Base-by-base conservation (phyloP, 2,797 vertebrate species). In the Austrolebias charrua region DNA sequence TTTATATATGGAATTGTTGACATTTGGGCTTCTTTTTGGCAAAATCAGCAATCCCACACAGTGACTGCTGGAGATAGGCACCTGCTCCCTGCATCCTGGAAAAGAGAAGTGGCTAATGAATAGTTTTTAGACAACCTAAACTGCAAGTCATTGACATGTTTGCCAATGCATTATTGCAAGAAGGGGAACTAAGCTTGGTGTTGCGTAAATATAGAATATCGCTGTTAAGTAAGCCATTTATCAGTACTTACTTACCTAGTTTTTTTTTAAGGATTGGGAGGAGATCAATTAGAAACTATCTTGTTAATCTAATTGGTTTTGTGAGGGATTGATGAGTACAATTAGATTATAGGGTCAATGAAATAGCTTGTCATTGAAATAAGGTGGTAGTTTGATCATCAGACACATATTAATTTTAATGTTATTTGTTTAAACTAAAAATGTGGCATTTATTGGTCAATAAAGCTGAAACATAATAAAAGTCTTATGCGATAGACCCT, bases 281-380 rank as follows among this genome's bases (percentile, higher is more conserved):
- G 56, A 55, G 76, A 76, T 80, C 79, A 81, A 46, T 85, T 31
- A 55, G 60, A 72, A 73, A 73, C 48, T 19, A 60, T 72, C 73
- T 68, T 49, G 77, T 85, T 70, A 73, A 48, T 29, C 16, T 79
- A 79, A 80, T 75, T 81, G 80, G 65, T 74, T 87, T 84, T 75
- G 66, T 64, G 55, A 66, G 31, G 74, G 76, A 80, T 75, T 85
- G 65, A 67, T 72, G 42, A 55, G 60, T 65, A 10, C 54, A 73
- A 72, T 78, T 54, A 67, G 60, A 74, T 81, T 65, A 70, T 15
- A 66, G 60, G 75, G 69, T 73, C 63, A 59, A 19, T 56, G 28
- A 38, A 13, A 35, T 63, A 69, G 52, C 9, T n/a, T 29, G 63
- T 59, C 19, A 56, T 69, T 70, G 53, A 69, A 48, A 80, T 38